Conservation (phyloP, 2,797 vertebrate species). For the Danio kyathit region DNA sequence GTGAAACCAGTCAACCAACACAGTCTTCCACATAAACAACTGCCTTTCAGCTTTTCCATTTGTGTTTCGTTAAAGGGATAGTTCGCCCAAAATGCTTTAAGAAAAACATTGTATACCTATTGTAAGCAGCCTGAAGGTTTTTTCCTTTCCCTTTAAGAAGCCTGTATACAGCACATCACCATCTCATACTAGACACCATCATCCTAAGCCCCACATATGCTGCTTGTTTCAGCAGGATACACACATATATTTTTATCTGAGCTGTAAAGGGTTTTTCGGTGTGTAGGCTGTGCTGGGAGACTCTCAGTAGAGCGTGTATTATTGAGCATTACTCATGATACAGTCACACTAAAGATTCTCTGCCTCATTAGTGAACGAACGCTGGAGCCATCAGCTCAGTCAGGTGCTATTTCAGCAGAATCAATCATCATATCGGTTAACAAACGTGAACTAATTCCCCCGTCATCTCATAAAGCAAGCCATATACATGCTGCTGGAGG, state of each 20-base stretch:
- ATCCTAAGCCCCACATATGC: neutral
- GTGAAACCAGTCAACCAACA: neutral
- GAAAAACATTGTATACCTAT: no score
- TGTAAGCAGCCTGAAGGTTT: no score
- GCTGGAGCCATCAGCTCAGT: slow-evolving; percentile 20
- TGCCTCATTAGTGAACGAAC: slow-evolving; percentile 57
- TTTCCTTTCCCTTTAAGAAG: no score
- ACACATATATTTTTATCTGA: neutral
- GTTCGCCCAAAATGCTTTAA: no score
- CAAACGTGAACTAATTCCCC: slow-evolving; percentile 29
- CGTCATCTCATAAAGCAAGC: slow-evolving; percentile 11
- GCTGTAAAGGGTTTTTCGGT: slow-evolving; percentile 58
- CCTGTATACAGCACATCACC: neutral
- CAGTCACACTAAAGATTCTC: slow-evolving; percentile 68
- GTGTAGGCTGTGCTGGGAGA: slow-evolving; percentile 63
- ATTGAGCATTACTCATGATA: slow-evolving; percentile 68
- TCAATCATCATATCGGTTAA: slow-evolving; percentile 30
- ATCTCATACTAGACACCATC: neutral
- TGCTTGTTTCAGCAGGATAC: neutral
- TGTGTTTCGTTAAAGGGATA: neutral
- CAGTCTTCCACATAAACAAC: neutral
- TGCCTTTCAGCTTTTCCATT: neutral
- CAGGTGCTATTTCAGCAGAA: slow-evolving; percentile 22
- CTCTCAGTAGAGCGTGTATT: slow-evolving; percentile 73
- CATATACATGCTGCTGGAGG: neutral